Percentiles rank a stretch among this genome's conserved stretches.
Conservation (phyloP, 2,888 invertebrate species). For the Brenthis hecate region DNA sequence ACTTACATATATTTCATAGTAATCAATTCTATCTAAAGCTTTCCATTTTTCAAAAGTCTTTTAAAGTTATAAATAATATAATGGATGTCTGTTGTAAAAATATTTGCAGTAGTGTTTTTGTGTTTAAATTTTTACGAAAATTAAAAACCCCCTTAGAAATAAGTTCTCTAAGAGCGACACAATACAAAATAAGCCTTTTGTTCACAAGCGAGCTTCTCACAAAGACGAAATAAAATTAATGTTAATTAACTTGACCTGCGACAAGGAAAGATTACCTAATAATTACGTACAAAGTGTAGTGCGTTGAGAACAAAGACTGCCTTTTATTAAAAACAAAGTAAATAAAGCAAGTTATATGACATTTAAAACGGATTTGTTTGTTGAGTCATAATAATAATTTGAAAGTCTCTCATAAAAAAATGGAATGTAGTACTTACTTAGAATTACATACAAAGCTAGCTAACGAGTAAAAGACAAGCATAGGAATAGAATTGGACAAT, state of each 20-base stretch:
- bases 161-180: background rate
- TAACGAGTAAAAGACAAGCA: too few species aligned
- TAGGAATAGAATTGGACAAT: too few species aligned
- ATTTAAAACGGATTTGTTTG: background rate
- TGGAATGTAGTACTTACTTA: too few species aligned
- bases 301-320: constrained; percentile 11
- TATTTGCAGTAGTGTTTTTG: background rate
- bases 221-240: constrained; percentile 39
- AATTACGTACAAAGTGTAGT: constrained; percentile 10
- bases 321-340: constrained; percentile 2
- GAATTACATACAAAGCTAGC: too few species aligned
- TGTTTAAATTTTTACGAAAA: constrained; percentile 3
- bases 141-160: constrained; percentile 8
- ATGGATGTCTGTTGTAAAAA: too few species aligned
- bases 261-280: constrained; percentile 22
- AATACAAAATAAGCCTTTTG: constrained; percentile 20
- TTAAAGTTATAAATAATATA: too few species aligned
- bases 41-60: too few species aligned
- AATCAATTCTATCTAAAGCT: too few species aligned
- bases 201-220: constrained; percentile 25
- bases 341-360: constrained; percentile 1
- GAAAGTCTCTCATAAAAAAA: background rate
- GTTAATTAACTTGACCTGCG: constrained; percentile 34
- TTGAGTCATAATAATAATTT: background rate
- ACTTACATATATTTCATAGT: too few species aligned